Conservation (phyloP, 2,888 invertebrate species). For the Andrena bicolor region DNA sequence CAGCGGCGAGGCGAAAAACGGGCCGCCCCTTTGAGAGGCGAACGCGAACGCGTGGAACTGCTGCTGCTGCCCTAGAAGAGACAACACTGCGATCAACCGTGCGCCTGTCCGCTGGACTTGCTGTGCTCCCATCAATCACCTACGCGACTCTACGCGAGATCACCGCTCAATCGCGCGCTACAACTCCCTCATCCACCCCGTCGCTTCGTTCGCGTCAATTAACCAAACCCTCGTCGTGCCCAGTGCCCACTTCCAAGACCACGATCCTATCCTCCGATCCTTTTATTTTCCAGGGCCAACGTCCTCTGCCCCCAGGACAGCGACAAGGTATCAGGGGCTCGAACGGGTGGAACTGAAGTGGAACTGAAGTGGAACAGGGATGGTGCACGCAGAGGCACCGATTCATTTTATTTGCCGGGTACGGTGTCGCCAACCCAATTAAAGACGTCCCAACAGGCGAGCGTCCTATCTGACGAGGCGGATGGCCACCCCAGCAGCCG, state of each 20-base stretch:
- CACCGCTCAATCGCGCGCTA: background rate
- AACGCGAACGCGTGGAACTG: constrained; percentile 94
- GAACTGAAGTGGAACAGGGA: too few species aligned
- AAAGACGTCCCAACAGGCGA: constrained; percentile 83
- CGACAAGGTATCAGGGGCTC: constrained; percentile 27
- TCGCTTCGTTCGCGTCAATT: constrained; percentile 1
- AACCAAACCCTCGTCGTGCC: too few species aligned
- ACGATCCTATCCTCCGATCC: background rate
- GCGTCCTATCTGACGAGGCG: constrained; percentile 67
- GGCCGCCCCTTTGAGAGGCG: constrained; percentile 88
- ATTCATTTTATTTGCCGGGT: constrained; percentile 80
- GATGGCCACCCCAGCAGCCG: constrained; percentile 61
- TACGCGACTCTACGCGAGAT: background rate
- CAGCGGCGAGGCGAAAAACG: constrained; percentile 83
- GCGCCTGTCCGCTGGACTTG: constrained; percentile 87
- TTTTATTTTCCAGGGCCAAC: constrained; percentile 34
- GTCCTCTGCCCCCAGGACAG: constrained; percentile 18
- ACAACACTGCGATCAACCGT: constrained; percentile 90
- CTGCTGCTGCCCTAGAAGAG: constrained; percentile 97
- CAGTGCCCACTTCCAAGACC: background rate
- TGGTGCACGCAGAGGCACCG: constrained; percentile 68
- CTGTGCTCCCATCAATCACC: constrained; percentile 55
- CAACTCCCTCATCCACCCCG: background rate
- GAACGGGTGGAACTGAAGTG: constrained; percentile 35
- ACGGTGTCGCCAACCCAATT: constrained; percentile 84